Evolutionary conservation across 2,113 vertebrate genomes (phyloP).

Genomic region (Phaetusa simplex): DNA sequence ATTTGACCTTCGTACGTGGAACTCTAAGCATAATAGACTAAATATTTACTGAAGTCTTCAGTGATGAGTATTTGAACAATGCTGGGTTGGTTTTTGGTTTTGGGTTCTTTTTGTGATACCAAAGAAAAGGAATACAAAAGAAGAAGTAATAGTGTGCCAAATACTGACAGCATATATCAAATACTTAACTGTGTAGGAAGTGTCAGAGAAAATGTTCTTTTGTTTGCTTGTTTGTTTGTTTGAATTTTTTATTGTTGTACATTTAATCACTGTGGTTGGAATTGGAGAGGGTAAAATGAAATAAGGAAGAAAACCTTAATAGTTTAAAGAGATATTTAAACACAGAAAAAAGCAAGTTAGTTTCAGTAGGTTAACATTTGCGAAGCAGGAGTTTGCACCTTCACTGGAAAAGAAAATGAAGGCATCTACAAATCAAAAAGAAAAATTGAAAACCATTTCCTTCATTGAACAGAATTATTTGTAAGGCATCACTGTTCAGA

Average conservation of each 20-base stretch:
- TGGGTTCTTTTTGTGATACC: background rate
- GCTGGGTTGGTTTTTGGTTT: background rate
- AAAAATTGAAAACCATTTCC: background rate
- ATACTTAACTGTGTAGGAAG: background rate
- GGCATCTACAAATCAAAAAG: background rate
- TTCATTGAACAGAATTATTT: background rate
- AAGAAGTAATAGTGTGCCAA: background rate
- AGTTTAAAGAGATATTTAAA: background rate
- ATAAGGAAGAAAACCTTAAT: background rate
- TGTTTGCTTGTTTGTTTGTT: background rate
- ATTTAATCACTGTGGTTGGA: background rate
- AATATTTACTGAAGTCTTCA: conserved; percentile 58
- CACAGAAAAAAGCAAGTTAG: background rate
- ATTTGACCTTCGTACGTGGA: background rate
- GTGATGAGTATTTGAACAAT: conserved; percentile 37
- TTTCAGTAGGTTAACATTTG: background rate
- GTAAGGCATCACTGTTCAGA: background rate
- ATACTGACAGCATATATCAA: background rate
- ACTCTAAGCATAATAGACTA: conserved; percentile 64
- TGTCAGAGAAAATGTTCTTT: background rate
- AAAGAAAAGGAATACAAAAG: background rate
- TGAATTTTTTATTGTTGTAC: background rate
- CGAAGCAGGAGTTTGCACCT: background rate
- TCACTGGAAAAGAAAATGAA: background rate
- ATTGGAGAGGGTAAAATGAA: background rate